Base-by-base conservation (phyloP, 2,888 invertebrate genomes). In the Apamea anceps region DNA sequence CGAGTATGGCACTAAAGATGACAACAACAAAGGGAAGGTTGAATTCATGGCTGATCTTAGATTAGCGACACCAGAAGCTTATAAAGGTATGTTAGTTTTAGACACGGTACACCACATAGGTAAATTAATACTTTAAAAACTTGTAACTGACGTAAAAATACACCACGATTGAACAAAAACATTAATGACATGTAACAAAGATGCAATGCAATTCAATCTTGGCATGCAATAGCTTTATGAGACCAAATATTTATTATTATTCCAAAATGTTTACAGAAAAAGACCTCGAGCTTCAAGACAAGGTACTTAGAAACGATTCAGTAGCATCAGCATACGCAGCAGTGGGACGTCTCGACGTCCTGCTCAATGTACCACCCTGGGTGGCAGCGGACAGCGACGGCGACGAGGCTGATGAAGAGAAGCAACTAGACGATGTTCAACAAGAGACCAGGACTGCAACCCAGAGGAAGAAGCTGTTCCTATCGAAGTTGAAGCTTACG, bases 11-110 rank as follows among this genome's bases (percentile, higher is more conserved):
- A 72, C 80, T 68, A 81, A 86, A 95, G 79, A 96, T 95, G 80
- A 97, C 32, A 97, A 97, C 85, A 94, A 96, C 54, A 95, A 96
- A 72, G 90, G 85, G 6, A 95, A 98, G 92, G 92, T 97, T 28
- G 95, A 97, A 28, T 98, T 98, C 92, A 95, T 98, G 75, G 96
- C 97, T 48, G 95, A 97, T 87, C 97, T 98, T 85, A 97, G 97
- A 73, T 94, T 98, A 80, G 98, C 98, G 13, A 97, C 98, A n/a
- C 96, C 97, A 77, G 95, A 95, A 73, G 95, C 93, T 84, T 97
- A 95, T 89, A 98, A 97, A 95, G 98, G 98, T 98, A 95, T 95
- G 95, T 48, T 66, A 89, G 28, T 51, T 60, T 74, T 71, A 62
- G 45, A 37, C 13, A 54, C 2, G 12, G 13, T 37, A 66, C 25